Conservation (phyloP, 1,140 invertebrate species). For the Bradysia coprophila region DNA sequence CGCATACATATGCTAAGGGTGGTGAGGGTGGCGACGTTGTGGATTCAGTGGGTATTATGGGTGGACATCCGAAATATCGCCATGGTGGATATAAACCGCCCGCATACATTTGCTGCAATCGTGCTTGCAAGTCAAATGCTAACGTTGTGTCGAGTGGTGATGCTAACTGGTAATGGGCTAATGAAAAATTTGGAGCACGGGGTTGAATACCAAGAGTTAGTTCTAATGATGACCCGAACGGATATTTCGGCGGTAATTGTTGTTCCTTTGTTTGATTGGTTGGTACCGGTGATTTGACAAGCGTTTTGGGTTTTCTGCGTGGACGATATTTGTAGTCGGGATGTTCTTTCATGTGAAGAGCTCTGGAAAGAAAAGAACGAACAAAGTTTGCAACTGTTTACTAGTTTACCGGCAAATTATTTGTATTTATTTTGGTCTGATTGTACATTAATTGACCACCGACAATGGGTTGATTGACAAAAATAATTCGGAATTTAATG, state of each 20-base stretch:
- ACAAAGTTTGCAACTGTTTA: too few species aligned
- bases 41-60: slow-evolving; percentile 14
- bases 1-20: slow-evolving; percentile 18
- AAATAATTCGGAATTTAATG: too few species aligned
- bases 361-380: slow-evolving; percentile 32
- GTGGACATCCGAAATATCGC: slow-evolving; percentile 16
- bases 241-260: slow-evolving; percentile 12
- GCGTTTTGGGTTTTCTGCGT: slow-evolving; percentile 71
- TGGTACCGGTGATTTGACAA: slow-evolving; percentile 25
- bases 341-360: slow-evolving; percentile 93
- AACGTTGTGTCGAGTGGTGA: slow-evolving; percentile 17
- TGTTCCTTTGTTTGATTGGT: slow-evolving; percentile 1
- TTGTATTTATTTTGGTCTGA: too few species aligned
- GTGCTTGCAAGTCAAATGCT: slow-evolving; percentile 20
- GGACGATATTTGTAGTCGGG: slow-evolving; percentile 92
- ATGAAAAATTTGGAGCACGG: slow-evolving; percentile 6
- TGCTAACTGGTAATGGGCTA: slow-evolving; percentile 14
- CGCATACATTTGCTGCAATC: slow-evolving; percentile 16
- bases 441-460: too few species aligned
- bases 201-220: slow-evolving; percentile 10
- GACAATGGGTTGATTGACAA: too few species aligned
- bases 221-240: slow-evolving; percentile 2
- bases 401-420: too few species aligned
- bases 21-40: slow-evolving; percentile 18
- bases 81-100: slow-evolving; percentile 18